Conservation (phyloP, 2,797 vertebrate genomes). For the Anabacerthia variegaticeps region DNA sequence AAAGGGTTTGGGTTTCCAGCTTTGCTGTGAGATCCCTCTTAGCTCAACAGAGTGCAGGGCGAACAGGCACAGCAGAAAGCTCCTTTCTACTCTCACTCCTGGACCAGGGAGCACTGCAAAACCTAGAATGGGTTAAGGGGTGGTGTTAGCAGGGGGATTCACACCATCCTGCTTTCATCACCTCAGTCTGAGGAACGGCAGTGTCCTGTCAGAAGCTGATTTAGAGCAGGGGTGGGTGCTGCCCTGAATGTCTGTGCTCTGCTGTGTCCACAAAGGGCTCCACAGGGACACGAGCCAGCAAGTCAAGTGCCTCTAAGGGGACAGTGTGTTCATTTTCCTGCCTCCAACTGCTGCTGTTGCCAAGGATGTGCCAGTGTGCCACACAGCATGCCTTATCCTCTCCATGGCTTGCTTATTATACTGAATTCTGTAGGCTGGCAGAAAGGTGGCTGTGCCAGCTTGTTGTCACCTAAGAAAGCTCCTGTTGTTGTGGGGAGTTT, state of each 20-base stretch:
- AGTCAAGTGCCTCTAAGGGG: slow-evolving; percentile 53
- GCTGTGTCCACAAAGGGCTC: slow-evolving; percentile 18
- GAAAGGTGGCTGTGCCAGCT: slow-evolving; percentile 23
- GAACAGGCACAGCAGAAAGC: not conserved
- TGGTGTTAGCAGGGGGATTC: not conserved
- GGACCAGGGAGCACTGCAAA: not conserved
- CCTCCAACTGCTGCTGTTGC: not conserved
- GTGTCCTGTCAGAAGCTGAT: not conserved
- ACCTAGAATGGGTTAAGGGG: not conserved
- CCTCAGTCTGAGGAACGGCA: not conserved
- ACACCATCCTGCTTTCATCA: not conserved
- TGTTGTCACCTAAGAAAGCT: slow-evolving; percentile 46
- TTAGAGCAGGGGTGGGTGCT: not conserved
- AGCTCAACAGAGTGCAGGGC: not conserved
- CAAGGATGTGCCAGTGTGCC: not conserved
- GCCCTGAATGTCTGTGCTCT: not conserved
- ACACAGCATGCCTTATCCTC: slow-evolving; percentile 32
- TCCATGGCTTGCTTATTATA: not conserved
- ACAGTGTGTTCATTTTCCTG: slow-evolving; percentile 43
- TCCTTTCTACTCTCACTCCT: not conserved
- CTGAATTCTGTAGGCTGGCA: slow-evolving; percentile 23
- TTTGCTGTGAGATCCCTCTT: not conserved
- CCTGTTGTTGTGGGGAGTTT: not conserved
- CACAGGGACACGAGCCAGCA: not conserved
- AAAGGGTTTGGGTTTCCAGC: not conserved